Base-by-base conservation (phyloP, 1,140 invertebrate species). In the Drosophila parabipectinata region DNA sequence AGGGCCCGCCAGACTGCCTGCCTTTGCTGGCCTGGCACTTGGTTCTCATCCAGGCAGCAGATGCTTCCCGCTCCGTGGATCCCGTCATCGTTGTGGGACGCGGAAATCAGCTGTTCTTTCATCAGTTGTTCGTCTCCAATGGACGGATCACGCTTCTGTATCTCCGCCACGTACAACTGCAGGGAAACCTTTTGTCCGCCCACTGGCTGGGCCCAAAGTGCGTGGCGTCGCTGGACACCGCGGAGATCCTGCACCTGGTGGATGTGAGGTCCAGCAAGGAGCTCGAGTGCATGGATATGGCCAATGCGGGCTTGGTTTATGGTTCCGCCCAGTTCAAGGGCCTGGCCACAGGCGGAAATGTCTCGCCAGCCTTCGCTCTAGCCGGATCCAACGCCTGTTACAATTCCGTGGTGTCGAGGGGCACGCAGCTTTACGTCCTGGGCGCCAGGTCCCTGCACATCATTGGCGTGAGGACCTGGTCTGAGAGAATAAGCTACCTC, bases 291-390 rank as follows among this genome's bases (percentile, higher is more conserved):
- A 92, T 97, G 50, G 97, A 98, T 92, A 93, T 98, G 69, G 96
- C 95, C 34, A 94, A 95, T 76, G 96, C 97, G 12, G 95, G 97
- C 59, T 93, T 99, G 34, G 97, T 98, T 0, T 99, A 99, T 92
- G 95, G 95, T 26, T 97, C 97, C 26, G 97, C 97, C 77, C 97
- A 98, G 93, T 99, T 98, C 87, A 98, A 99, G 92, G 98, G 97
- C 1, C 93, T 96, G 62, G 95, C 95, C 72, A 94, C 94, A 0
- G 95, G 95, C 1, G 95, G 95, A 1, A 94, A 94, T 63, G 95
- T 95, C 1, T 95, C 94, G 2, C 90, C 91, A 1, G 91, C 91
- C 10, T 85, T 92, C 10, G 91, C 91, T 5, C 92, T 94, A 60
- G 96, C 96, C 44, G 97, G 97, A 0, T 96, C 97, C 91, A 94